Evolutionary conservation across 2,888 invertebrate species (phyloP).

Genomic region (Syrphus vitripennis): DNA sequence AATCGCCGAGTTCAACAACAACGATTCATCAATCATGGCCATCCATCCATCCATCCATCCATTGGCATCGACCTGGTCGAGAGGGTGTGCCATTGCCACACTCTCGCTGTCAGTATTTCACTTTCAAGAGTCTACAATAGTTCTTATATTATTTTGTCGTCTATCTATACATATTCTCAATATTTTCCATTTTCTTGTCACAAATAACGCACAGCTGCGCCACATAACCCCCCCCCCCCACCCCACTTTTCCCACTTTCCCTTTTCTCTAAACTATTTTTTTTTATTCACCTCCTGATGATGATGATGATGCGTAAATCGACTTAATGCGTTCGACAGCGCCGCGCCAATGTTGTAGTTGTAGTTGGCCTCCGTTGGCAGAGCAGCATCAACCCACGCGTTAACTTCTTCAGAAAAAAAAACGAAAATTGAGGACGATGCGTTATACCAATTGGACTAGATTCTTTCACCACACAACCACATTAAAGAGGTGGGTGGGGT

Average conservation of each 20-base stretch:
- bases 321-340: slow-evolving; percentile 53
- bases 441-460: slow-evolving; percentile 62
- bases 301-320: slow-evolving; percentile 42
- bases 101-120: slow-evolving; percentile 37
- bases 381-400: slow-evolving; percentile 18
- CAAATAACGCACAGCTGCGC: slow-evolving; percentile 23
- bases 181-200: slow-evolving; percentile 60
- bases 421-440: slow-evolving; percentile 54
- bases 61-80: background rate
- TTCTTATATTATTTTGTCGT: background rate
- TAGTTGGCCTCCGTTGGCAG: background rate
- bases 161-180: slow-evolving; percentile 10
- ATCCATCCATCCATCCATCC: background rate
- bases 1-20: slow-evolving; percentile 5
- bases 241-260: background rate
- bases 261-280: background rate
- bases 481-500: background rate
- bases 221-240: background rate
- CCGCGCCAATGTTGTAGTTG: background rate
- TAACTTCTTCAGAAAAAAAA: slow-evolving; percentile 14
- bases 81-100: slow-evolving; percentile 4
- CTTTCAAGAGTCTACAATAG: slow-evolving; percentile 12
- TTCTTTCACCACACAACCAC: background rate
- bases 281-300: background rate
- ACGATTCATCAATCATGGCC: slow-evolving; percentile 51